Evolutionary conservation across 2,113 vertebrate species (phyloP), one percentile per base, ranked within the genome.

Genomic region (Gasterosteus nipponicus): DNA sequence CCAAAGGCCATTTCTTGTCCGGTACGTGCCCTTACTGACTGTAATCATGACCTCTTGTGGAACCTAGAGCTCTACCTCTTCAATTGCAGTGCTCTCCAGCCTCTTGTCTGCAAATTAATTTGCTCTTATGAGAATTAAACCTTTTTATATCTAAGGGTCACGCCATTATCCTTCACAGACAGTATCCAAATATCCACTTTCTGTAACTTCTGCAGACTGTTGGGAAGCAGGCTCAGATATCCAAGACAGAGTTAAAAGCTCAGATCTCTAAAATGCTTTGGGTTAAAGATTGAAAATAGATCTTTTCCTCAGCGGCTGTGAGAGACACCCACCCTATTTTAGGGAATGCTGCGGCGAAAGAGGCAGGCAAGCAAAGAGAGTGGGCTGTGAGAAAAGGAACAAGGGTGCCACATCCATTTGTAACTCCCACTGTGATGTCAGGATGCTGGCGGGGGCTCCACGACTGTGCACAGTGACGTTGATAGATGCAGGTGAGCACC

Each of bases 401-500:
- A 77, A 49, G 75, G 76, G 75, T 86, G 84, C 84, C 84, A 83
- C 77, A 83, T 91, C 75, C 77, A 91, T 92, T 89, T 92, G 86
- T 89, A 88, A 85, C 81, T 87, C 85, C 85, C 10, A 35, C 84
- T 86, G 82, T 76, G 75, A 85, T 82, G 89, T 87, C 82, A 81
- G 82, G 82, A 77, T 65, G 86, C 74, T 67, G 70, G 82, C 69
- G 58, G 82, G 62, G 82, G 69, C 69, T 88, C 65, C 6, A 81
- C 87, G 51, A 78, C 78, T 78, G 82, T 69, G 81, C 68, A 67
- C 61, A 4, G 47, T 82, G 80, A 86, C 81, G 67, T 44, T 89
- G 86, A 92, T 81, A 76, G 82, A 91, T 89, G 77, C 83, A 83
- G 85, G 86, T 79, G 81, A 87, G 75, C 16, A 39, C 41, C 31